Evolutionary conservation across 2,113 vertebrate genomes (phyloP).

Genomic region (Eptesicus fuscus): DNA sequence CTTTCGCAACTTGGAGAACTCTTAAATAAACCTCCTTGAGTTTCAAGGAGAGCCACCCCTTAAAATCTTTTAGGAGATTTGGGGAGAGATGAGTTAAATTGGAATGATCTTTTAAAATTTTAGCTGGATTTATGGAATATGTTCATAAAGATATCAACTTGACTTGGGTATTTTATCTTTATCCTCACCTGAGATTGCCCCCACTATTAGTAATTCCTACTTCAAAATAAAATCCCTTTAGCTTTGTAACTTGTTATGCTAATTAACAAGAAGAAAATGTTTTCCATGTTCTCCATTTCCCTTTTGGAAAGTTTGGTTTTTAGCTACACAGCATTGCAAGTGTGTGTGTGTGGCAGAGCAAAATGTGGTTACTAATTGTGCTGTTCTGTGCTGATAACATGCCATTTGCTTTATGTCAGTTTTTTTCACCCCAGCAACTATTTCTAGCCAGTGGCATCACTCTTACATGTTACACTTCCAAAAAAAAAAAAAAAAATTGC

Average conservation of each 20-base stretch:
- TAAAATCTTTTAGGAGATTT: background rate
- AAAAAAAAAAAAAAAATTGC: background rate
- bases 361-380: background rate
- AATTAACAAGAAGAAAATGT: background rate
- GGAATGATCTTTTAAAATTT: background rate
- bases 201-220: background rate
- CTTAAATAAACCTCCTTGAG: background rate
- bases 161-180: background rate
- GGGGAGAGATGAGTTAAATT: slow-evolving; percentile 9
- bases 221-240: slow-evolving; percentile 8
- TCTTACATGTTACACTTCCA: background rate
- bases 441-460: slow-evolving; percentile 43
- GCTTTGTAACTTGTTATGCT: background rate
- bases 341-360: background rate
- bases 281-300: background rate
- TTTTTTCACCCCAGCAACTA: background rate
- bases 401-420: slow-evolving; percentile 43
- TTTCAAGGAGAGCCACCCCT: background rate
- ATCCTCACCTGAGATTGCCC: background rate
- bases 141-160: background rate
- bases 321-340: background rate
- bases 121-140: background rate
- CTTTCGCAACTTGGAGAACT: background rate
- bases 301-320: background rate
- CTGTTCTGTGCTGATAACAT: slow-evolving; percentile 18